phyloP scores from a whole-genome alignment of 2,113 vertebrate species.

The Rhodinocichla rosea region DNA sequence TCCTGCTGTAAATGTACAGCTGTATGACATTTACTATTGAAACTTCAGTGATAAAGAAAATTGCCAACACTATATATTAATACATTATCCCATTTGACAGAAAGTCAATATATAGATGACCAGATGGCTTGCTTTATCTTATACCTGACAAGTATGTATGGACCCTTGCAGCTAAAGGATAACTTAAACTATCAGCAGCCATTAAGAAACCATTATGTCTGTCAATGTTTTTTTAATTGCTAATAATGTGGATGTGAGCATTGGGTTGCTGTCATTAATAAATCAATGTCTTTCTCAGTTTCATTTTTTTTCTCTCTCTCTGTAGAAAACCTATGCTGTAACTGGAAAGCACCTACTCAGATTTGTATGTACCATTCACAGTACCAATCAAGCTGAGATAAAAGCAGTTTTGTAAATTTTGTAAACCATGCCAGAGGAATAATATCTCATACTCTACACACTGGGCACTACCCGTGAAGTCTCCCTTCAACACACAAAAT shows the following conservation, averaged over 20 bases:
- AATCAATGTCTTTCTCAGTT: not conserved
- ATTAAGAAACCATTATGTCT: not conserved
- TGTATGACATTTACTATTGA: not conserved
- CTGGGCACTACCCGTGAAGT: not conserved
- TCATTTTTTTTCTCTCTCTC: not conserved
- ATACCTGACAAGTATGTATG: not conserved
- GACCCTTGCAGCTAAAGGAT: not conserved
- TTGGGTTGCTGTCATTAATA: slow-evolving; percentile 26
- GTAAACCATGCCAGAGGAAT: not conserved
- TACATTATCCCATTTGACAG: not conserved
- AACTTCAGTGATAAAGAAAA: not conserved
- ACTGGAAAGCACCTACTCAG: not conserved
- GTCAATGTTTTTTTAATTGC: not conserved
- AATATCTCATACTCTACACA: not conserved
- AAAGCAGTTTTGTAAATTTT: not conserved
- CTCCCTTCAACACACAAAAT: not conserved
- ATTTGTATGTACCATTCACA: not conserved
- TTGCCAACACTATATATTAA: not conserved
- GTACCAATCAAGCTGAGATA: not conserved
- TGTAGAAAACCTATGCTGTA: not conserved
- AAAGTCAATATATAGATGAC: not conserved
- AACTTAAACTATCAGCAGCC: not conserved
- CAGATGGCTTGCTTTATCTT: not conserved
- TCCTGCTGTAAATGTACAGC: not conserved
- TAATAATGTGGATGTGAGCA: not conserved